phyloP scores from a whole-genome alignment of 1,140 invertebrate genomes.

The Nasonia vitripennis region DNA sequence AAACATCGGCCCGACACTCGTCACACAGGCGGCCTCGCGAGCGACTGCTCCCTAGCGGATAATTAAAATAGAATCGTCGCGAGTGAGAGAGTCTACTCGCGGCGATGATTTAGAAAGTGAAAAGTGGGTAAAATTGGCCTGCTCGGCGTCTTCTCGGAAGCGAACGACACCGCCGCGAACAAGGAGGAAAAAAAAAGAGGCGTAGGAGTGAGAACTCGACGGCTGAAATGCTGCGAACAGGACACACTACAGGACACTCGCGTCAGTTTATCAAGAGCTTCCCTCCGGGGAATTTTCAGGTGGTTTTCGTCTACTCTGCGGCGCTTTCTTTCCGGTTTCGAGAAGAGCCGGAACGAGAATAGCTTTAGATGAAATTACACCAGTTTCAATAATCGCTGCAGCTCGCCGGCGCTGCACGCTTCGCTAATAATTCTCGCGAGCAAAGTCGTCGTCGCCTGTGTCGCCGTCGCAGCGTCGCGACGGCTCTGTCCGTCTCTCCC shows the following conservation, averaged over 20 bases:
- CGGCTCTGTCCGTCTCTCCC: constrained; percentile 65
- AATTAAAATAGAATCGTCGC: constrained; percentile 49
- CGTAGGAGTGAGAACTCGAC: neutral
- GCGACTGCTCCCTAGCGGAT: constrained; percentile 27
- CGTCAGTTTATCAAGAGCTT: neutral
- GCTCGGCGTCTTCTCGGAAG: constrained; percentile 37
- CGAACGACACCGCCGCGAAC: constrained; percentile 5
- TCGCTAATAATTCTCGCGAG: neutral
- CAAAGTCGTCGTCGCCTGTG: constrained; percentile 60
- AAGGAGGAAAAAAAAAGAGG: constrained; percentile 15
- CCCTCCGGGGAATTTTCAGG: neutral
- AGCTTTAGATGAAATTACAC: no score
- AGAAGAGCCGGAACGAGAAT: no score
- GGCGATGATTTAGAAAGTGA: constrained; percentile 51
- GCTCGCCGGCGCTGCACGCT: neutral
- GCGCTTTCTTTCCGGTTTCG: no score
- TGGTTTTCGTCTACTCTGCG: no score
- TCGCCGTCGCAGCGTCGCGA: constrained; percentile 65
- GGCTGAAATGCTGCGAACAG: neutral
- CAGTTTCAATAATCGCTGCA: no score
- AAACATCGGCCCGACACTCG: neutral
- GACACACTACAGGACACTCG: neutral
- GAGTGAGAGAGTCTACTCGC: neutral
- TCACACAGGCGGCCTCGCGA: constrained; percentile 29
- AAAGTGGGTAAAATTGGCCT: constrained; percentile 51